Conservation (phyloP, 2,113 vertebrate genomes). For the Girardinichthys multiradiatus region DNA sequence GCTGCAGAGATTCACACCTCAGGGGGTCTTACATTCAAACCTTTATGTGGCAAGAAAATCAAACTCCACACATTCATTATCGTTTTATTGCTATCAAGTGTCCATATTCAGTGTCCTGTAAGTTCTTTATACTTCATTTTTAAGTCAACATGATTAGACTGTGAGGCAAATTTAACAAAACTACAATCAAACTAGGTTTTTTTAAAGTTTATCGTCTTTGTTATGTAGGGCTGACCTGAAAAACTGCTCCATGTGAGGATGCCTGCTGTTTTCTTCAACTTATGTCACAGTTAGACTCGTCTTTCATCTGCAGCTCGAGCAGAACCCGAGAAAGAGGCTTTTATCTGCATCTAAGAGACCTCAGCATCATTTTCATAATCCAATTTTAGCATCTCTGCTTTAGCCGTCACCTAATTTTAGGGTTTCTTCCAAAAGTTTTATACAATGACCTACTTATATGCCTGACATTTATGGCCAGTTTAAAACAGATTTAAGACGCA, state of each 20-base stretch:
- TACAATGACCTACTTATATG: background rate
- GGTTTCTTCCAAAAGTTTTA: conserved; percentile 12
- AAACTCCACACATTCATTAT: too few relatives aligned
- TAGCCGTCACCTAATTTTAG: conserved; percentile 33
- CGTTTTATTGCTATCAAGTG: too few relatives aligned
- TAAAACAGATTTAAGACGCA: background rate
- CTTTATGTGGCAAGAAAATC: too few relatives aligned
- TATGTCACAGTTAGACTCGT: conserved; percentile 27
- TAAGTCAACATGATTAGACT: background rate
- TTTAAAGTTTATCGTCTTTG: conserved; percentile 1
- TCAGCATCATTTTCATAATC: conserved; percentile 30
- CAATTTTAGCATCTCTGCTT: conserved; percentile 44
- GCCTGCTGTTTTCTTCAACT: conserved; percentile 40
- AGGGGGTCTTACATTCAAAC: too few relatives aligned
- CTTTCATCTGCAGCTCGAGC: conserved; percentile 38
- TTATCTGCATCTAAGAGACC: conserved; percentile 38
- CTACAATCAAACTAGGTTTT: background rate
- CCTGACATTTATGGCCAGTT: conserved; percentile 9
- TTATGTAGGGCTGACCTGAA: conserved; percentile 48
- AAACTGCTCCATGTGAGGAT: conserved; percentile 45
- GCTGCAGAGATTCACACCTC: too few relatives aligned
- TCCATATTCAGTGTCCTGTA: background rate
- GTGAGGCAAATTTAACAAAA: background rate
- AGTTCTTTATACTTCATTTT: background rate
- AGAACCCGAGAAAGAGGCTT: conserved; percentile 11